Evolutionary conservation across 2,888 invertebrate species (phyloP).

Genomic region (Proisotoma minuta): DNA sequence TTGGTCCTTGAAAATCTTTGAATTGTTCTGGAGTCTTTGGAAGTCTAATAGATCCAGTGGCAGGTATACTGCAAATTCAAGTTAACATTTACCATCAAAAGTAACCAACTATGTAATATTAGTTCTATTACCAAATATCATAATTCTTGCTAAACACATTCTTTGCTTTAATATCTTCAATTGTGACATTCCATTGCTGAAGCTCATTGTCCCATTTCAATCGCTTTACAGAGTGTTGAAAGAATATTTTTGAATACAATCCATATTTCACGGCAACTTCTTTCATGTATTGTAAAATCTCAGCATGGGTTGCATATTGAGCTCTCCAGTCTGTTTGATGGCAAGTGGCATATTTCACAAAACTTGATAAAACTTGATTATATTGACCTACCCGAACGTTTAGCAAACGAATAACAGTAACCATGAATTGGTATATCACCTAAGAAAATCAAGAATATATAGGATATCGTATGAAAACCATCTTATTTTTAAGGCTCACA

Average conservation of each 20-base stretch:
- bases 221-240: not conserved
- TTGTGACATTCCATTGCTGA: constrained; percentile 5
- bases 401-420: constrained; percentile 4
- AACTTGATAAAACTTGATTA: too few relatives aligned
- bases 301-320: constrained; percentile 1
- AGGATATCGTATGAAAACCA: too few relatives aligned
- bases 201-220: constrained; percentile 8
- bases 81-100: not conserved
- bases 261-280: constrained; percentile 8
- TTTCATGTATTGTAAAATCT: constrained; percentile 9
- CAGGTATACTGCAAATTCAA: not conserved
- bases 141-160: not conserved
- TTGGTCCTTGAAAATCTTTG: not conserved
- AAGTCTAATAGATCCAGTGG: constrained; percentile 2
- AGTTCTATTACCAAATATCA: constrained; percentile 1
- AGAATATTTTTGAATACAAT: not conserved
- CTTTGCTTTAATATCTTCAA: not conserved
- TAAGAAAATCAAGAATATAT: too few relatives aligned
- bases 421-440: not conserved
- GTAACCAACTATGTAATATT: not conserved
- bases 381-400: too few relatives aligned
- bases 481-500: too few relatives aligned
- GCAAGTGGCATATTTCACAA: too few relatives aligned
- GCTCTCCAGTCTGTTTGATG: constrained; percentile 16
- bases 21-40: constrained; percentile 7